Evolutionary conservation across 2,888 invertebrate genomes (phyloP), one percentile per base, ranked within the genome.

Genomic region (Cephus rjabovi): DNA sequence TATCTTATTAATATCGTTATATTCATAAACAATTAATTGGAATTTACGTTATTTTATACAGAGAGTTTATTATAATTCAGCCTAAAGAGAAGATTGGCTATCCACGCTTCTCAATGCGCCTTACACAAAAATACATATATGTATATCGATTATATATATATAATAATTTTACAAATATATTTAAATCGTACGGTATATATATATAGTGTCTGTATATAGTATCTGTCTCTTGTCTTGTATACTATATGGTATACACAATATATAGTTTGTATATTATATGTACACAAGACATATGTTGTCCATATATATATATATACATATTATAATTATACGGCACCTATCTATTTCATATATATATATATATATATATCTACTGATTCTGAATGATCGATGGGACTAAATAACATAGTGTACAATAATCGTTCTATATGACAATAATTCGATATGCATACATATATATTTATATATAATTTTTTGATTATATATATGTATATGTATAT

Each of bases 81-180:
- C 56, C 23, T 56, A 56, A 9, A 56, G 56, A 56, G 56, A 56
- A 56, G 40, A 40, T 40, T 56, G 56, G 56, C 56, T 23, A 31
- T 23, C 56, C 56, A 56, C 56, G 56, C 56, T 56, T 56, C 56
- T 56, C 56, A 76, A 76, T 31, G 33, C 77, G 75, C 78, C 80
- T 79, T 83, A 84, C 82, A 83, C 78, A 84, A 86, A 85, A 86
- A 83, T 86, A 84, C 80, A 84, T 85, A 82, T 9, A 56, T 56
- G 81, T 9, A 56, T 56, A 23, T 56, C 15, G 15, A 40, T 40
- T 40, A 56, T 56, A 56, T 56, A 56, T 85, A 84, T 80, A 79
- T 71, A 74, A 83, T 83, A 81, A 86, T 87, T 85, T 81, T 85
- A 84, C 81, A 84, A 85, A 83, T 82, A 85, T 84, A 80, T 78